Base-by-base conservation (phyloP, 1,140 invertebrate species). In the Lysiphlebus fabarum region DNA sequence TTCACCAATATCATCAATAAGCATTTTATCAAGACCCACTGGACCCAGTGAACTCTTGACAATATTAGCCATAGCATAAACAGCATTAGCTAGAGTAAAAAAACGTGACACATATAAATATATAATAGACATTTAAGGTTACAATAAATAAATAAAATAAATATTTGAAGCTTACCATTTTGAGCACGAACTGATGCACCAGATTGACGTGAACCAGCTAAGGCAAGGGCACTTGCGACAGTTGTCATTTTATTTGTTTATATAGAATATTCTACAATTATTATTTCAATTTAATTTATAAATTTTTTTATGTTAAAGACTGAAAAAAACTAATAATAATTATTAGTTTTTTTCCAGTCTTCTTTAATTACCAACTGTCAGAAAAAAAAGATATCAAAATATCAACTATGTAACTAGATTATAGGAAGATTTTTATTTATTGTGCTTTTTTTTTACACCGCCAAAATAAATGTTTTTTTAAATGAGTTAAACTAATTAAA, bases 1-100 rank as follows among this genome's bases (percentile, higher is more conserved):
- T 87, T 99, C 95, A 69, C 98, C 98, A 82, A 99, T 96, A 73
- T 99, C 97, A 84, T 99, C 97, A 0, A 99, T 96, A 63, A 99
- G 79, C 98, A 99, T 99, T 85, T 99, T 99, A 76, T 99, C 98
- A 54, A 99, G 83, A 10, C 98, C 98, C 36, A 99, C 93, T 0
- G 98, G 98, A 0, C 98, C 98, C 55, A 99, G 79, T 4, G 97
- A 99, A 71, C 93, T 97, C 80, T 99, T 99, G 5, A 99, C 96
- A 70, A 99, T 96, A 77, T 99, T 99, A 8, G 98, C 92, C 74
- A 99, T 98, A 38, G 97, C 88, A 67, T 86, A 84, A 14, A 92
- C 92, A 55, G 95, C 95, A 88, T 93, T 95, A 26, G 98, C 95
- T 96, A 74, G 59, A 40, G 14, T 3, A 2, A 1, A 26, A 26